Evolutionary conservation across 2,113 vertebrate genomes (phyloP).

Genomic region (Ageneiosus marmoratus): DNA sequence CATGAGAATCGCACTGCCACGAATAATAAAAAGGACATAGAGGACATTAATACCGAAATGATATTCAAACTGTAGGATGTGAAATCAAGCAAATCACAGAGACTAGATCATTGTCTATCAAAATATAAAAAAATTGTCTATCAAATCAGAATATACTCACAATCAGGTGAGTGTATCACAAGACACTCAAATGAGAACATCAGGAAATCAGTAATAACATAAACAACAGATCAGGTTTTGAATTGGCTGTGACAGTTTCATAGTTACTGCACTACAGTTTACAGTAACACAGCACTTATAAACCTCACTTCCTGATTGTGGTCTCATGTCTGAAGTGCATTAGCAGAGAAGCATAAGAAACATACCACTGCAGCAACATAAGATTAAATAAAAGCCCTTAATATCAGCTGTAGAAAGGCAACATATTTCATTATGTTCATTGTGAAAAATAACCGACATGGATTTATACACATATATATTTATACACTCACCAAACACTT

Average conservation of each 20-base stretch:
- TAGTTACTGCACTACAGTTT: conserved; percentile 8
- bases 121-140: conserved; percentile 52
- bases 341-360: conserved; percentile 2
- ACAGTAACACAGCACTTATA: conserved; percentile 1
- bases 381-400: conserved; percentile 12
- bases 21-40: conserved; percentile 50
- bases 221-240: conserved; percentile 3
- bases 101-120: conserved; percentile 51
- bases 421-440: background rate
- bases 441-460: background rate
- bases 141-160: conserved; percentile 37
- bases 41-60: conserved; percentile 42
- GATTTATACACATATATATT: too few species aligned
- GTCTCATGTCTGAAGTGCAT: background rate
- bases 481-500: too few species aligned
- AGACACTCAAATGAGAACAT: background rate
- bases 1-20: conserved; percentile 39
- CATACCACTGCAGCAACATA: background rate
- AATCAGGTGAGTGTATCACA: background rate
- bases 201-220: conserved; percentile 6
- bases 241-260: background rate
- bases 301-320: background rate
- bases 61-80: conserved; percentile 49
- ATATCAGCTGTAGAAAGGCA: background rate
- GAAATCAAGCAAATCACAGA: conserved; percentile 48